Evolutionary conservation across 2,797 vertebrate genomes (phyloP), one percentile per base, ranked within the genome.

Genomic region (Neoniphon sammara): DNA sequence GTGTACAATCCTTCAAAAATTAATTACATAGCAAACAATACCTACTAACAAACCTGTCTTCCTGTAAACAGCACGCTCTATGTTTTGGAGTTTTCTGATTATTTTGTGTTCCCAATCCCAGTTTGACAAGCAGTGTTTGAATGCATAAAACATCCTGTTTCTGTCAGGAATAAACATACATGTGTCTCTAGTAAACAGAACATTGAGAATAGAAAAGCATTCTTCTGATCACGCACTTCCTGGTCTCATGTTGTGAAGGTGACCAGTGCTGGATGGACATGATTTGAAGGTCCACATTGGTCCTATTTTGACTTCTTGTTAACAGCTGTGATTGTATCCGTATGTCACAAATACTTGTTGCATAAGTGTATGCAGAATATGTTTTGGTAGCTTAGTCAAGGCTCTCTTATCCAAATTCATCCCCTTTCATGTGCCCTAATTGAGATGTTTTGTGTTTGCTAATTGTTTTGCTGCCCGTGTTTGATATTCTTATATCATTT

Each of bases 111-210:
- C 72, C 84, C 65, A 44, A 75, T 89, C 70, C 84, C 65, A 39
- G 78, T 88, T 82, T 66, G 59, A 67, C 66, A 21, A 79, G 60
- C 58, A 47, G 49, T 47, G 61, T 76, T 81, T 76, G 75, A 85
- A 82, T 84, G 66, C 73, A 84, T 86, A 90, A 87, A 92, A 92
- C 93, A 93, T 95, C 94, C 93, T 86, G 89, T 91, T 93, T 81
- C 66, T 80, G 34, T 88, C 77, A 80, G 91, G 90, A 92, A 92
- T 91, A 91, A 93, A 92, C 91, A 89, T 66, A 0, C 27, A 81
- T 71, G 78, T 79, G 78, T 82, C 86, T 85, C 75, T 63, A 71
- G 56, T 72, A 88, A 88, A 87, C 66, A 63, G 42, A 77, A 64
- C 31, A 23, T 27, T 73, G 54, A 67, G 75, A 85, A 75, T 50